These are phyloP conservation scores for Pectinophora gossypiella DNA, from an alignment of 1,140 invertebrate species.

Conservation along the genomic window DNA sequence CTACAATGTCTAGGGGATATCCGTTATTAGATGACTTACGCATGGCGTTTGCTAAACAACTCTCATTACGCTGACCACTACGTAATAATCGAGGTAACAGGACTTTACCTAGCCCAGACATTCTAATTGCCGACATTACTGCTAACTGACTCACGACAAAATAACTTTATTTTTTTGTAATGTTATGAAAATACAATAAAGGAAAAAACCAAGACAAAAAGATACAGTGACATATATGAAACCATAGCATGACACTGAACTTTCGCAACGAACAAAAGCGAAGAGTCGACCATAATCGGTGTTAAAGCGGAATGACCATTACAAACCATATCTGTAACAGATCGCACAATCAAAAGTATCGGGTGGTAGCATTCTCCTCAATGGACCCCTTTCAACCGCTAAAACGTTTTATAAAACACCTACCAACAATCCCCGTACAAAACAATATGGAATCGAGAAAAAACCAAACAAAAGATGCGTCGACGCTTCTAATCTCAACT, in stretches of 20 bases:
- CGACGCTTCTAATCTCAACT: slow-evolving; percentile 37
- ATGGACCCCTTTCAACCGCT: slow-evolving; percentile 53
- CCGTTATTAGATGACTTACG: background rate
- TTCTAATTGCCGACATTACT: background rate
- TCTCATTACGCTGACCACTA: background rate
- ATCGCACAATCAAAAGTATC: slow-evolving; percentile 42
- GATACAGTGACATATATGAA: background rate
- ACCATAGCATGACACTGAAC: background rate
- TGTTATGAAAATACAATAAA: background rate
- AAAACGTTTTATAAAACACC: slow-evolving; percentile 52
- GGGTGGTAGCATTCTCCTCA: slow-evolving; percentile 31
- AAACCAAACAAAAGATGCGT: slow-evolving; percentile 45
- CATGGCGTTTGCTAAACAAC: background rate
- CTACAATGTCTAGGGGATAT: background rate
- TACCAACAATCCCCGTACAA: slow-evolving; percentile 23
- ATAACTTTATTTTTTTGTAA: background rate
- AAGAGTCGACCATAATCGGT: background rate
- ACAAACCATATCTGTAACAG: slow-evolving; percentile 36
- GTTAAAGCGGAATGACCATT: slow-evolving; percentile 10
- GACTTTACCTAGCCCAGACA: background rate
- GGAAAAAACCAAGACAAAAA: background rate
- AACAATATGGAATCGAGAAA: slow-evolving; percentile 33
- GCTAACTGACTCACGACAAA: background rate
- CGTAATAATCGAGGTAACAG: background rate
- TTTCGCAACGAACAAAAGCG: background rate